Percentiles rank a stretch among this genome's conserved stretches.
These are phyloP conservation scores for Drosophila recens DNA, from an alignment of 2,888 invertebrate genomes.

Conservation along the genomic window DNA sequence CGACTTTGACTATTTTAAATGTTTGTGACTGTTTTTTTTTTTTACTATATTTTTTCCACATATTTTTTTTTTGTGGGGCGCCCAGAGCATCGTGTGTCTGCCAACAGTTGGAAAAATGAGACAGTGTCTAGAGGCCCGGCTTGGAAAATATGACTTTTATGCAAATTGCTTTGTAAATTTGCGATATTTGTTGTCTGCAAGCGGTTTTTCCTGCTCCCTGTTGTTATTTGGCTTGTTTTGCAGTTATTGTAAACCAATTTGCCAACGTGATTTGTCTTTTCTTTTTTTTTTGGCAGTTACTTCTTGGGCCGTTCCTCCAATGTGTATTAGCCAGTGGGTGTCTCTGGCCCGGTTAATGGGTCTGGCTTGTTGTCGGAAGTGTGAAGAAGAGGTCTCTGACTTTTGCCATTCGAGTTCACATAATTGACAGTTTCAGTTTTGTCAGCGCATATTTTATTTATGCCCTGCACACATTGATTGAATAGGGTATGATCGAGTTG, in stretches of 20 bases:
- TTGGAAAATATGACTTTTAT: slow-evolving; percentile 76
- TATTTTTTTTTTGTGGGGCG: slow-evolving; percentile 21
- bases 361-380: slow-evolving; percentile 47
- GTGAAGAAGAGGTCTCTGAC: slow-evolving; percentile 37
- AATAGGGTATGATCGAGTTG: background rate
- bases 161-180: slow-evolving; percentile 77
- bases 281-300: slow-evolving; percentile 27
- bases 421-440: slow-evolving; percentile 18
- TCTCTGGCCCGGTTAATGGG: slow-evolving; percentile 28
- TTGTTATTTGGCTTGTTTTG: slow-evolving; percentile 51
- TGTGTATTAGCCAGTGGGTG: slow-evolving; percentile 62
- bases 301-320: slow-evolving; percentile 33
- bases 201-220: slow-evolving; percentile 48
- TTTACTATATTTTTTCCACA: background rate
- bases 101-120: slow-evolving; percentile 49
- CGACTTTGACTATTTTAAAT: slow-evolving; percentile 57
- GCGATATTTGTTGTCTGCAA: slow-evolving; percentile 50
- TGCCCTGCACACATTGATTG: background rate
- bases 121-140: slow-evolving; percentile 61
- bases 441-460: background rate
- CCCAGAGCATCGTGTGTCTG: slow-evolving; percentile 47
- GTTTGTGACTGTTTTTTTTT: slow-evolving; percentile 30
- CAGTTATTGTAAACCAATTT: slow-evolving; percentile 78
- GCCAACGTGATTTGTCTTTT: slow-evolving; percentile 73
- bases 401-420: slow-evolving; percentile 16